phyloP scores from a whole-genome alignment of 2,888 invertebrate genomes.

The Argyra leucocephala region DNA sequence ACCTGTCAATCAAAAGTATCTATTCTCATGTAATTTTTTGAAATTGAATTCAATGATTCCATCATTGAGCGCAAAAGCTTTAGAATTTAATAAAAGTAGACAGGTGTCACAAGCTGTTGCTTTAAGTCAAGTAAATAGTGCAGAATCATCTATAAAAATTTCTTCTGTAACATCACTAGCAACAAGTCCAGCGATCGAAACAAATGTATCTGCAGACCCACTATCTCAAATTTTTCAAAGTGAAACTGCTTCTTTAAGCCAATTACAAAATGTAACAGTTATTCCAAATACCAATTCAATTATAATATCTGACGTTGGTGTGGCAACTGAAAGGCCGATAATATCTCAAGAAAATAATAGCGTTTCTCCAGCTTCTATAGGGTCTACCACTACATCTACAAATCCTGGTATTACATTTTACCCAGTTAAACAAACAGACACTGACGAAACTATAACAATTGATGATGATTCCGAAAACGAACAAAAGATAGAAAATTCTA shows the following conservation, averaged over 20 bases:
- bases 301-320: too few relatives aligned
- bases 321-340: not conserved
- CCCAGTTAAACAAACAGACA: not conserved
- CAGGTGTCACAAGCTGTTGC: too few relatives aligned
- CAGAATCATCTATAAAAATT: not conserved
- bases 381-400: too few relatives aligned
- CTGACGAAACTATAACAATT: not conserved
- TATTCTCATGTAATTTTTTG: slow-evolving; percentile 15
- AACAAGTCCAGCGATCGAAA: not conserved
- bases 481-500: not conserved
- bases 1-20: slow-evolving; percentile 10
- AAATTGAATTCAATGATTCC: slow-evolving; percentile 19
- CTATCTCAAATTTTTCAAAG: too few relatives aligned
- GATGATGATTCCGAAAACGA: not conserved
- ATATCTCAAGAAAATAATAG: too few relatives aligned
- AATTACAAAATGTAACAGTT: too few relatives aligned
- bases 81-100: not conserved
- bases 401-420: too few relatives aligned
- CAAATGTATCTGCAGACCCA: not conserved
- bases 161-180: not conserved
- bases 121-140: too few relatives aligned
- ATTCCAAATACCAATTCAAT: too few relatives aligned
- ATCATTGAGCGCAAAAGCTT: not conserved
- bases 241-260: too few relatives aligned
- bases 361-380: too few relatives aligned